Base-by-base conservation (phyloP, 1,140 invertebrate species). In the Drosophila ercepeae region DNA sequence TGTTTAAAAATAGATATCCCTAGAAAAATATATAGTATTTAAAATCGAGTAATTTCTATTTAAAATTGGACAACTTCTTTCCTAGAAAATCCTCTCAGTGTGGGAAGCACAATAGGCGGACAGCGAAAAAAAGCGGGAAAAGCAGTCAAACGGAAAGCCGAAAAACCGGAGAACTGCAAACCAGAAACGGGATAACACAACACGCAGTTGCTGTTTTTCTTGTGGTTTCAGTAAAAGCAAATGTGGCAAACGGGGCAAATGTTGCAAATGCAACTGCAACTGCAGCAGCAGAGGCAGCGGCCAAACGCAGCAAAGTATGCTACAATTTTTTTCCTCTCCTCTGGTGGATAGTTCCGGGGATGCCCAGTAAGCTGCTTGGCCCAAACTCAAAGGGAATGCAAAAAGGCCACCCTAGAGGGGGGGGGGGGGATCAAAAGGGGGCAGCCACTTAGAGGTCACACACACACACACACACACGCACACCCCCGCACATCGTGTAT, bases 241-340 rank as follows among this genome's bases (percentile, higher is more conserved):
- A 32, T n/a, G 29, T 9, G 9, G 13, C 36, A 39, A 36, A n/a
- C 4, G n/a, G n/a, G n/a, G n/a, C n/a, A n/a, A n/a, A n/a, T n/a
- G n/a, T n/a, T 36, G 34, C 34, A 36, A 39, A 5, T 39, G 36
- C 36, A 16, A 39, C 36, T 14, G 13, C 36, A 39, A 39, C 29
- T 32, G 29, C 29, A 39, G 5, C 14, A 6, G 36, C 36, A 39
- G 5, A 8, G 3, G 36, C 36, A 4, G 7, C 36, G 1, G n/a
- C 36, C 11, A 36, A 44, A 45, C 75, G 46, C 63, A 11, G 55
- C 46, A 75, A 63, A 74, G 70, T 78, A 54, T 63, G 70, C 44
- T 51, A 59, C 52, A 57, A 58, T 69, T 60, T 74, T 67, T 50
- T 63, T 36, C 8, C 13, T 13, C 13, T 13, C n/a, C 3, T 14